Conservation (phyloP, 2,113 vertebrate species). For the Sebastes schlegelii region DNA sequence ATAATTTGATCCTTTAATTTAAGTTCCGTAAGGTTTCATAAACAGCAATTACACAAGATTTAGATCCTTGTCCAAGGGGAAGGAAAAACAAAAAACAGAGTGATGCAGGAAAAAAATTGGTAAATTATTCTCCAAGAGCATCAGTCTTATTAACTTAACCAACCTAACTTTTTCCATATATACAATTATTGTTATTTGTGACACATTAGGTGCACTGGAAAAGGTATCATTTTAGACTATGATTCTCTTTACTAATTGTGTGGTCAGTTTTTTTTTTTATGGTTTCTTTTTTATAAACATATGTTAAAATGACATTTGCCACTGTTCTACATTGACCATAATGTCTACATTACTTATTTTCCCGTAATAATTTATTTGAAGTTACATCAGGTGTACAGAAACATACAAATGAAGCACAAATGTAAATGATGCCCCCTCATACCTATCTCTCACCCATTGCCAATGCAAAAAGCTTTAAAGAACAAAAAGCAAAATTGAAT, state of each 20-base stretch:
- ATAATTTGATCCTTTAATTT: not conserved
- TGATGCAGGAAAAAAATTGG: no score
- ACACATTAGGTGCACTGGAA: not conserved
- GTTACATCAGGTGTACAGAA: no score
- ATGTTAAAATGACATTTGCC: not conserved
- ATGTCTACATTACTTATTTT: not conserved
- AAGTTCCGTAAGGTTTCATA: not conserved
- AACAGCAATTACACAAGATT: not conserved
- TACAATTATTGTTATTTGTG: not conserved
- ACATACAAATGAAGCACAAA: no score
- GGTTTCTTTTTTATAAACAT: not conserved
- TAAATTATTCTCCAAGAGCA: not conserved
- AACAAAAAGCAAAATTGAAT: no score
- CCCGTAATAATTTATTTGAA: no score
- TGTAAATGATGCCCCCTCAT: no score
- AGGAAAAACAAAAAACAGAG: not conserved
- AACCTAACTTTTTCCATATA: not conserved
- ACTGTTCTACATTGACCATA: not conserved
- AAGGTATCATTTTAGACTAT: not conserved
- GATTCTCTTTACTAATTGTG: not conserved
- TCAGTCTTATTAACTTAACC: not conserved
- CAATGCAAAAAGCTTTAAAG: no score
- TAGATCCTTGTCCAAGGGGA: not conserved
- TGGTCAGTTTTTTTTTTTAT: not conserved
- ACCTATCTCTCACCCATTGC: no score